Percentiles rank a stretch among this genome's conserved stretches.
phyloP scores from a whole-genome alignment of 2,888 invertebrate genomes.

The Exocentrus adspersus region DNA sequence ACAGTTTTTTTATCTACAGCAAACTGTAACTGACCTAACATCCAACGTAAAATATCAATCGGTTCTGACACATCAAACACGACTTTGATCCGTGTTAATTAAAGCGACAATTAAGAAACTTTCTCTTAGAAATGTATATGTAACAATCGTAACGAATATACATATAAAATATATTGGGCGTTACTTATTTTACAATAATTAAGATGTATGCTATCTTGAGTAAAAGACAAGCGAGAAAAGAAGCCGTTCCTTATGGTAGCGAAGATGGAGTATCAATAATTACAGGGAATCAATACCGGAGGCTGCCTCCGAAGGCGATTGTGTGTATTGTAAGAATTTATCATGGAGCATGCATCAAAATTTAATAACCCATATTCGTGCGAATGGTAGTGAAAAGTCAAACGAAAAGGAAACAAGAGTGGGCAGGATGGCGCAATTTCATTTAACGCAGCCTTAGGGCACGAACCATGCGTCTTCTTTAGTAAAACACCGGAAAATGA shows the following conservation, averaged over 20 bases:
- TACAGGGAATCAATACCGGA: not conserved
- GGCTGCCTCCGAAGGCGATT: conserved; percentile 8
- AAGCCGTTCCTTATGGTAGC: conserved; percentile 1
- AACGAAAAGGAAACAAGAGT: conserved; percentile 41
- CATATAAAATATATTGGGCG: too few species aligned
- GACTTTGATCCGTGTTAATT: too few species aligned
- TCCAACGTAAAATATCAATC: too few species aligned
- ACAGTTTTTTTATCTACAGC: too few species aligned
- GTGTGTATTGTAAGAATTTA: conserved; percentile 23
- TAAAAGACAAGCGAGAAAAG: not conserved
- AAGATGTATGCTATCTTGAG: too few species aligned
- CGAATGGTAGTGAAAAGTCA: conserved; percentile 38
- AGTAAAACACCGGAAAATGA: conserved; percentile 61
- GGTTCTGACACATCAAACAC: too few species aligned
- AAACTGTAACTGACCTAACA: too few species aligned
- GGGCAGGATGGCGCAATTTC: conserved; percentile 46
- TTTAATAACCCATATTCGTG: conserved; percentile 42
- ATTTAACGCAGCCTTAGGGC: conserved; percentile 45
- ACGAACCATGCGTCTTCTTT: conserved; percentile 56
- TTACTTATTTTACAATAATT: too few species aligned
- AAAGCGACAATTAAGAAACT: too few species aligned
- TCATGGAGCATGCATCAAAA: conserved; percentile 39
- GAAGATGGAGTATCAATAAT: conserved; percentile 13
- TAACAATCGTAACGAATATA: too few species aligned
- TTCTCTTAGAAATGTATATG: too few species aligned